Conservation (phyloP, 2,888 invertebrate genomes). For the Melieria crassipennis region DNA sequence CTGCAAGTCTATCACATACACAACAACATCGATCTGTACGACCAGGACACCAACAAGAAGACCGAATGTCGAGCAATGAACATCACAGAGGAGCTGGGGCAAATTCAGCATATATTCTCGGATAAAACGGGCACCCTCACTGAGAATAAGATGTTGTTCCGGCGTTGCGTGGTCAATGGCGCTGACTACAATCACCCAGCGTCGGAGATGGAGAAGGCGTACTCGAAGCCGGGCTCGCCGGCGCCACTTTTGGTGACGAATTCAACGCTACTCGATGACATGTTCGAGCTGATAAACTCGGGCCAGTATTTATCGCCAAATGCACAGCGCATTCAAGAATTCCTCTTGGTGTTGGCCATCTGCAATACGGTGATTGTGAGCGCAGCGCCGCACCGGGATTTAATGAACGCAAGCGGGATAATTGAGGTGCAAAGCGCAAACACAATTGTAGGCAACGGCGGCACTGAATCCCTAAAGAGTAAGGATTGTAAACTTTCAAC, state of each 20-base stretch:
- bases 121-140: conserved; percentile 98
- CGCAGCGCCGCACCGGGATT: conserved; percentile 77
- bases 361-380: conserved; percentile 98
- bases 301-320: conserved; percentile 68
- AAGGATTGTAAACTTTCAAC: neutral
- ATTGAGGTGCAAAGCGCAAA: conserved; percentile 67
- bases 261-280: conserved; percentile 68
- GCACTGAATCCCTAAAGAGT: conserved; percentile 56
- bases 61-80: conserved; percentile 94
- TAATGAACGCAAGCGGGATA: conserved; percentile 77
- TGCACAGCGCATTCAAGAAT: conserved; percentile 83
- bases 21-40: conserved; percentile 87
- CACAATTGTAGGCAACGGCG: conserved; percentile 40
- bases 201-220: conserved; percentile 72
- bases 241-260: conserved; percentile 68
- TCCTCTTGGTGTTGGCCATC: conserved; percentile 88
- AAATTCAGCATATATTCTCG: conserved; percentile 93
- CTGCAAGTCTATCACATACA: conserved; percentile 96
- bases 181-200: conserved; percentile 88
- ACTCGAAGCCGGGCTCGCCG: conserved; percentile 67
- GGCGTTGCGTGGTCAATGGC: conserved; percentile 88
- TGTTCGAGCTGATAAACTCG: conserved; percentile 53
- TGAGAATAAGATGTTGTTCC: conserved; percentile 97
- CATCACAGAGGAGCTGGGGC: conserved; percentile 97
- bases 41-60: conserved; percentile 81